Conservation (phyloP, 2,888 invertebrate species). For the Piscicola geometra region DNA sequence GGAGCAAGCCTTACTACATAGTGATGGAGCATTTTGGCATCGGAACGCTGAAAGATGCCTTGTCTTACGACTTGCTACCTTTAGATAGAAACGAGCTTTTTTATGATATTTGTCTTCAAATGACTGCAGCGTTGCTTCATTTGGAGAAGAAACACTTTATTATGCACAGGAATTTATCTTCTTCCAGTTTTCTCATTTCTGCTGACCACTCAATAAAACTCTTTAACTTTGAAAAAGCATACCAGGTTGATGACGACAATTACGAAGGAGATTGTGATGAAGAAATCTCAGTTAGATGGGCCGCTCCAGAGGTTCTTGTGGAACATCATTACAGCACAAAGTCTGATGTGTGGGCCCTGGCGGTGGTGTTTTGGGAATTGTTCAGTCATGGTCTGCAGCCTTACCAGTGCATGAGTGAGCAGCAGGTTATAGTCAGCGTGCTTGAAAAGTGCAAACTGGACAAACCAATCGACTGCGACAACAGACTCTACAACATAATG, state of each 20-base stretch:
- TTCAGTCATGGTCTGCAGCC: slow-evolving; percentile 44
- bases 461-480: slow-evolving; percentile 42
- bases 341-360: slow-evolving; percentile 45
- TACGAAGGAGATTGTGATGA: slow-evolving; percentile 42
- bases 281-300: slow-evolving; percentile 43
- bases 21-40: slow-evolving; percentile 41
- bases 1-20: slow-evolving; percentile 43
- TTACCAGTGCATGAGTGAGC: slow-evolving; percentile 40
- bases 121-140: slow-evolving; percentile 42
- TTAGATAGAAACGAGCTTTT: slow-evolving; percentile 42
- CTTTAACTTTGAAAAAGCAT: slow-evolving; percentile 43
- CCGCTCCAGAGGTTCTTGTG: slow-evolving; percentile 44
- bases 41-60: slow-evolving; percentile 43
- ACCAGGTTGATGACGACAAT: slow-evolving; percentile 43
- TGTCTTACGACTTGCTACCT: slow-evolving; percentile 37
- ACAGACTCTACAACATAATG: slow-evolving; percentile 42
- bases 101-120: slow-evolving; percentile 45
- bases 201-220: slow-evolving; percentile 43
- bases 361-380: slow-evolving; percentile 45
- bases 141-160: slow-evolving; percentile 43
- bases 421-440: slow-evolving; percentile 43
- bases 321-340: slow-evolving; percentile 44
- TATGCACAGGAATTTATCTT: slow-evolving; percentile 44
- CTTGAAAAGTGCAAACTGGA: slow-evolving; percentile 43
- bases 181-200: slow-evolving; percentile 43